Base-by-base conservation (phyloP, 1,140 invertebrate species). In the Micrasema longulum region DNA sequence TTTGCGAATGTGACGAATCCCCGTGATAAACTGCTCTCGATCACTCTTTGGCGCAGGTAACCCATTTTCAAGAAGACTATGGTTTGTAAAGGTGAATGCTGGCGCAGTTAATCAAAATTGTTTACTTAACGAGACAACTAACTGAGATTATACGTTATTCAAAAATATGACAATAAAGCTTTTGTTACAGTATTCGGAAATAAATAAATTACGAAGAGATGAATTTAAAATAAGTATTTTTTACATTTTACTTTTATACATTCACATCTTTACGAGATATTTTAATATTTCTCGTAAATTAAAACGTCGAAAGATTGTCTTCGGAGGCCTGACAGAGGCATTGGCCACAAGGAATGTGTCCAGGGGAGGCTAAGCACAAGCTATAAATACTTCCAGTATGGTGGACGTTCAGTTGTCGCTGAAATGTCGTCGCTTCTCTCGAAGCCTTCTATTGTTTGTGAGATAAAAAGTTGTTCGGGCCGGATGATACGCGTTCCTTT, bases 401-500 rank as follows among this genome's bases (percentile, higher is more conserved):
- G 16, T 22, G 47, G 7, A 48, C 47, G 47, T 22, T 31, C 22
- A 26, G 36, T 16, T 60, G 55, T 60, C 55, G 55, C 55, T 60
- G 55, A 41, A 41, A 41, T 11, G 55, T 63, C 16, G 18, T 36
- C 11, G 22, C 60, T 47, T 26, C 22, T 9, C 41, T 47, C 20
- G 43, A 9, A 41, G 26, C 20, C 60, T 64, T 64, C 60, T 64
- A 64, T 64, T 47, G 60, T 45, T 47, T 47, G 60, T 12, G 43
- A 31, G 60, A 64, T 38, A 64, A 64, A 64, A 64, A 64, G 60
- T 64, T 47, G 60, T 14, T 14, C 41, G 41, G 60, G 43, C 22
- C 60, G 60, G 60, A 45, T 64, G 60, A 41, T 47, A 23, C 43
- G 60, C 60, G 43, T 26, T 64, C 41, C 60, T 64, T 64, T 14